Evolutionary conservation across 2,797 vertebrate genomes (phyloP).

Genomic region (Peromyscus aztecus): DNA sequence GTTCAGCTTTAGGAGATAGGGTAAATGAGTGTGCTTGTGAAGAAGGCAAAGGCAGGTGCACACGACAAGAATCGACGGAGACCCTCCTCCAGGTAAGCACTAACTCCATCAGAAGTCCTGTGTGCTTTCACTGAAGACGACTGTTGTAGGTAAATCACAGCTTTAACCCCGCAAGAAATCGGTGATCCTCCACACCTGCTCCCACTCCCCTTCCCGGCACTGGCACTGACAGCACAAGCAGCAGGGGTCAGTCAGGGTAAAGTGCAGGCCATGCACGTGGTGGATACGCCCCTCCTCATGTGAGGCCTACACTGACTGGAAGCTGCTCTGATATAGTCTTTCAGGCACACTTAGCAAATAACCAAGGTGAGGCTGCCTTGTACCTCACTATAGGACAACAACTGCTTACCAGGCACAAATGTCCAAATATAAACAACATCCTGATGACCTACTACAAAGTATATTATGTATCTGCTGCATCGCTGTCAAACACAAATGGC

Average conservation of each 20-base stretch:
- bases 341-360: conserved; percentile 46
- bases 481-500: conserved; percentile 60
- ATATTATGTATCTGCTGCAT: conserved; percentile 35
- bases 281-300: background rate
- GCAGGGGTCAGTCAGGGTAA: conserved; percentile 16
- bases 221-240: background rate
- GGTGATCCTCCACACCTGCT: background rate
- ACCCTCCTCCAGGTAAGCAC: conserved; percentile 20
- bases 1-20: conserved; percentile 36
- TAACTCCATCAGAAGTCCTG: conserved; percentile 45
- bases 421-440: conserved; percentile 54
- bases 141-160: conserved; percentile 62
- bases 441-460: conserved; percentile 52
- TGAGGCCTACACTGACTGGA: conserved; percentile 4
- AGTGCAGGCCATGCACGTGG: background rate
- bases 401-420: conserved; percentile 58
- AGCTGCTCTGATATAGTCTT: background rate
- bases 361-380: background rate
- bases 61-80: conserved; percentile 54
- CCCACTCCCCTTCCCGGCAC: background rate
- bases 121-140: conserved; percentile 58
- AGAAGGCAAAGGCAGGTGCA: conserved; percentile 59
- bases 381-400: conserved; percentile 34
- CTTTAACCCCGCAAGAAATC: conserved; percentile 31
- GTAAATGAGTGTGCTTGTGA: conserved; percentile 28